Base-by-base conservation (phyloP, 2,888 invertebrate genomes). In the Ornithoptera priamus region DNA sequence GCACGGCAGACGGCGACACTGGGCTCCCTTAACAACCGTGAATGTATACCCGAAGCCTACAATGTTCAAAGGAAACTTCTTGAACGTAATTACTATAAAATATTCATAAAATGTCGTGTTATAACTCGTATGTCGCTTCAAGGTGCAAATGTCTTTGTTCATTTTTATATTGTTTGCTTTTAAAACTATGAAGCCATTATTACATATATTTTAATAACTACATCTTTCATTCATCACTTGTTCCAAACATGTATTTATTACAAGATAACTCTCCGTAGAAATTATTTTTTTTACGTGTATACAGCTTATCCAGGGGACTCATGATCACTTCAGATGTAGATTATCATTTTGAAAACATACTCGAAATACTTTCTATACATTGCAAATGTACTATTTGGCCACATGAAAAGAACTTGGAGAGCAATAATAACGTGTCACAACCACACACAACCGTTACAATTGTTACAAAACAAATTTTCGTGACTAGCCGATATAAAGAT, bases 21-120 rank as follows among this genome's bases (percentile, higher is more conserved):
- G 17, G 36, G 8, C 62, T 57, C 22, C 36, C 30, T 53, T 56
- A 39, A 62, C 57, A 62, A 42, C 42, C 57, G 56, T 17, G 42
- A 30, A 62, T 42, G 24, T 56, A 62, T 46, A 62, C 12, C n/a
- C n/a, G 30, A 46, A 61, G 53, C 39, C 53, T 17, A 22, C 39
- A 17, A 30, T 18, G 30, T 46, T 46, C 24, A 60, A 50, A 8
- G 18, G 30, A 15, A 67, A 22, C 12, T 66, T 15, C 18, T 30
- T 60, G 8, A 30, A 50, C 1, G 30, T n/a, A 62, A 18, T 50
- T 24, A 39, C 24, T 4, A 24, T 53, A 53, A 36, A 65, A 66
- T 53, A 66, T 61, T 61, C 30, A 20, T 60, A n/a, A 60, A 50
- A 59, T 46, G 22, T 65, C 24, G 2, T 60, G 7, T 46, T n/a